Evolutionary conservation across 2,113 vertebrate species (phyloP).

Genomic region (Polypterus bichir): DNA sequence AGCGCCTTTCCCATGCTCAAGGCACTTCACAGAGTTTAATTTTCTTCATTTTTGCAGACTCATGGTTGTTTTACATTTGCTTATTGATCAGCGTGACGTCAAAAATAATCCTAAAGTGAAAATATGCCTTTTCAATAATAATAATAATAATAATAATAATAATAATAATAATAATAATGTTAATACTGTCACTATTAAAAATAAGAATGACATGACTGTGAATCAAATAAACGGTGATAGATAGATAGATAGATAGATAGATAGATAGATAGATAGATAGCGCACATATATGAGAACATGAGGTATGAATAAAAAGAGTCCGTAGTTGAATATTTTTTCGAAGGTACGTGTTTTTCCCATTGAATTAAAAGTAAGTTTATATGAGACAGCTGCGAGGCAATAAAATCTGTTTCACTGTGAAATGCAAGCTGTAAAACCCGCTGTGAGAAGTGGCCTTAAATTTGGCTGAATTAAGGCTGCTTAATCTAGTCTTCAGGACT

Average conservation of each 20-base stretch:
- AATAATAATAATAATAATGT: neutral
- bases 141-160: neutral
- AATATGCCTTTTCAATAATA: neutral
- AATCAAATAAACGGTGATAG: neutral
- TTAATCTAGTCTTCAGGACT: constrained; percentile 2
- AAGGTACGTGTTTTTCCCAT: neutral
- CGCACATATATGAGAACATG: no score
- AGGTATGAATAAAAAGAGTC: no score
- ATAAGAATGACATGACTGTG: neutral
- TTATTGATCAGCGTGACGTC: no score
- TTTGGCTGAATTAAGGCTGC: constrained; percentile 35
- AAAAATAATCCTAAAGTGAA: no score
- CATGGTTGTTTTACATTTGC: no score
- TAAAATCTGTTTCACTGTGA: constrained; percentile 23
- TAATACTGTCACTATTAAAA: no score
- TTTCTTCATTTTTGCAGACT: no score
- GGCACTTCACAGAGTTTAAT: no score
- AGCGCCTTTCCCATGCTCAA: no score
- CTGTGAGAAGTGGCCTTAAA: constrained; percentile 34
- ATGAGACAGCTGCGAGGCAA: neutral
- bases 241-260: neutral
- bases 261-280: no score
- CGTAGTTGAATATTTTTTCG: no score
- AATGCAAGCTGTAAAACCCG: constrained; percentile 41
- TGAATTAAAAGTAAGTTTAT: neutral